phyloP scores from a whole-genome alignment of 2,888 invertebrate genomes.

The Yponomeuta malinellus region DNA sequence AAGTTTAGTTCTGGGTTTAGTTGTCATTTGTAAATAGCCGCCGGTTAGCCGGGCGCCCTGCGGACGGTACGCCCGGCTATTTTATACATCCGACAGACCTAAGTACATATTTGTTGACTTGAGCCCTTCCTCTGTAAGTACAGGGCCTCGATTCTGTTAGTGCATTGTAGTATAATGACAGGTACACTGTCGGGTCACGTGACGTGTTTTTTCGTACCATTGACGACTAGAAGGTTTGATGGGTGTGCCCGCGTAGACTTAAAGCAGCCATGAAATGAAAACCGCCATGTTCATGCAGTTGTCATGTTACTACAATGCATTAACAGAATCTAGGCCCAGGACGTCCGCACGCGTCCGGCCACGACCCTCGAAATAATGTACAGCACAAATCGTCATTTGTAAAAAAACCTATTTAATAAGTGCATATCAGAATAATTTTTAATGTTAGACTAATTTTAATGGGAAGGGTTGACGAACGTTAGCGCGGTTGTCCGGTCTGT shows the following conservation, averaged over 20 bases:
- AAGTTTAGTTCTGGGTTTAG: slow-evolving; percentile 46
- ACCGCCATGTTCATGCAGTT: no score
- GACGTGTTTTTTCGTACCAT: no score
- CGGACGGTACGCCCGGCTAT: slow-evolving; percentile 25
- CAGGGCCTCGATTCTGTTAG: no score
- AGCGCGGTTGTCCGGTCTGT: slow-evolving; percentile 20
- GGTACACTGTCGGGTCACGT: no score
- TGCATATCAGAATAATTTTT: slow-evolving; percentile 70
- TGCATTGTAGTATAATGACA: no score
- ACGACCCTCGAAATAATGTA: slow-evolving; percentile 44
- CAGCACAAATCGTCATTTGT: slow-evolving; percentile 69
- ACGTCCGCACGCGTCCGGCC: slow-evolving; percentile 5
- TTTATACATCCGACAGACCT: slow-evolving; percentile 19
- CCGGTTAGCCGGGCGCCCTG: slow-evolving; percentile 37
- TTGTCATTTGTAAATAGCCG: slow-evolving; percentile 58
- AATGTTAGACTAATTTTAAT: slow-evolving; percentile 61
- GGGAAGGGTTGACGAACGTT: not conserved
- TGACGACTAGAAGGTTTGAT: no score
- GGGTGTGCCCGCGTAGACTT: no score
- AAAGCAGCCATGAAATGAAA: no score
- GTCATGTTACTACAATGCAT: no score
- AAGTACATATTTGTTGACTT: slow-evolving; percentile 49
- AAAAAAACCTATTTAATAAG: slow-evolving; percentile 62
- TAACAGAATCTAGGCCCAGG: no score
- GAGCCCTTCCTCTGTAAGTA: slow-evolving; percentile 10